These are phyloP conservation scores for Limnephilus auricula DNA, from an alignment of 2,888 invertebrate species.

Conservation along the genomic window DNA sequence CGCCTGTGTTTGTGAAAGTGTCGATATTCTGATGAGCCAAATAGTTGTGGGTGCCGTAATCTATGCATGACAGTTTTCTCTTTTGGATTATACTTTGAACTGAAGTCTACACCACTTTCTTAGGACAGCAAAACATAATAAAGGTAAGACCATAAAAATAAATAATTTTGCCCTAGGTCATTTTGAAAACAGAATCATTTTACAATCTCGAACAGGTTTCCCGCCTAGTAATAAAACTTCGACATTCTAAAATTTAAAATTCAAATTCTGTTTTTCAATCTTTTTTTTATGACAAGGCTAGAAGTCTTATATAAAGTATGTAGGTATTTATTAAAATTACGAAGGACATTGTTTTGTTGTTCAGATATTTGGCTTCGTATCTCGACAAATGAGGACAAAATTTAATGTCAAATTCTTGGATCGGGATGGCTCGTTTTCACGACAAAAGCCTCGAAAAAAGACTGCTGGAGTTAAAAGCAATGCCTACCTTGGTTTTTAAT, in stretches of 20 bases:
- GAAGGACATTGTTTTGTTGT: not conserved
- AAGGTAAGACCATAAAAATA: constrained; percentile 10
- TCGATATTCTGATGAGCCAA: constrained; percentile 4
- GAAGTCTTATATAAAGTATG: not conserved
- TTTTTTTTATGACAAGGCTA: constrained; percentile 28
- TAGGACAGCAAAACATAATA: not conserved
- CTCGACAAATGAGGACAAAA: not conserved
- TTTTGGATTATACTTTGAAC: constrained; percentile 41
- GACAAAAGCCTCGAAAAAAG: not conserved
- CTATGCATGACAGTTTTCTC: constrained; percentile 45
- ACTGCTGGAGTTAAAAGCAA: too few species aligned
- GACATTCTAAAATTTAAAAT: constrained; percentile 42
- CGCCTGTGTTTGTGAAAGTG: constrained; percentile 36
- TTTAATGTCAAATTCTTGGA: not conserved
- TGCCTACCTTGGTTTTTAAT: too few species aligned
- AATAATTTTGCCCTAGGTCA: not conserved
- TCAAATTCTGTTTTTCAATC: constrained; percentile 16
- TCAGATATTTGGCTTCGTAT: not conserved
- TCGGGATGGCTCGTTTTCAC: not conserved
- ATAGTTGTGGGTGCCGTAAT: constrained; percentile 32
- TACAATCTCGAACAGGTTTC: constrained; percentile 31
- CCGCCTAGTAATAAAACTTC: constrained; percentile 13
- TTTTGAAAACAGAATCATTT: constrained; percentile 24
- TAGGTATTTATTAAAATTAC: not conserved
- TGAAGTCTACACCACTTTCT: not conserved